Percentiles rank a stretch among this genome's conserved stretches.
phyloP scores from a whole-genome alignment of 2,888 invertebrate genomes.

The Caprella mutica region DNA sequence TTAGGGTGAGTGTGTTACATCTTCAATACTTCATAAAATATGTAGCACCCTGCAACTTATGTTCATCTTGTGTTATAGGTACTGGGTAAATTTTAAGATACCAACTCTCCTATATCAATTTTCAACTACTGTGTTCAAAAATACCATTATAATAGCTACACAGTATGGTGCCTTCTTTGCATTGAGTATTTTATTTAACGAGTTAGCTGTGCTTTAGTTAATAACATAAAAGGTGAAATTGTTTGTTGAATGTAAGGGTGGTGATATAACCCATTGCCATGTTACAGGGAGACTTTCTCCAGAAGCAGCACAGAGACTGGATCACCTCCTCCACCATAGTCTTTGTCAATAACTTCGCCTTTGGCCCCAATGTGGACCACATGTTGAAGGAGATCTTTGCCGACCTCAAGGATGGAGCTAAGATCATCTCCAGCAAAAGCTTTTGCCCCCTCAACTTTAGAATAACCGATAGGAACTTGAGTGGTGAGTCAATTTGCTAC shows the following conservation, averaged over 20 bases:
- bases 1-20: slow-evolving; percentile 13
- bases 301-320: slow-evolving; percentile 81
- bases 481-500: slow-evolving; percentile 60
- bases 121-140: no score
- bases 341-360: slow-evolving; percentile 99
- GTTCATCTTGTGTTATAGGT: no score
- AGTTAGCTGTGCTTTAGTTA: neutral
- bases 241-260: neutral
- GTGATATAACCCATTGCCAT: no score
- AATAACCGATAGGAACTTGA: slow-evolving; percentile 92
- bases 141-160: no score
- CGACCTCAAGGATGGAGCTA: slow-evolving; percentile 85
- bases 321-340: slow-evolving; percentile 89
- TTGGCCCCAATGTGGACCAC: slow-evolving; percentile 94
- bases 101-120: no score
- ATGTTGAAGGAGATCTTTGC: slow-evolving; percentile 91
- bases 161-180: neutral
- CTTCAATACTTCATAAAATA: neutral
- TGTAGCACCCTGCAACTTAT: slow-evolving; percentile 1
- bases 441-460: slow-evolving; percentile 98
- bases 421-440: slow-evolving; percentile 95
- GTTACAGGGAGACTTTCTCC: slow-evolving; percentile 80
- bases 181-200: neutral
- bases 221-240: neutral
- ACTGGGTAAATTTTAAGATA: no score